These are phyloP conservation scores for Cheilosia variabilis DNA, from an alignment of 2,888 invertebrate genomes.

Conservation along the genomic window DNA sequence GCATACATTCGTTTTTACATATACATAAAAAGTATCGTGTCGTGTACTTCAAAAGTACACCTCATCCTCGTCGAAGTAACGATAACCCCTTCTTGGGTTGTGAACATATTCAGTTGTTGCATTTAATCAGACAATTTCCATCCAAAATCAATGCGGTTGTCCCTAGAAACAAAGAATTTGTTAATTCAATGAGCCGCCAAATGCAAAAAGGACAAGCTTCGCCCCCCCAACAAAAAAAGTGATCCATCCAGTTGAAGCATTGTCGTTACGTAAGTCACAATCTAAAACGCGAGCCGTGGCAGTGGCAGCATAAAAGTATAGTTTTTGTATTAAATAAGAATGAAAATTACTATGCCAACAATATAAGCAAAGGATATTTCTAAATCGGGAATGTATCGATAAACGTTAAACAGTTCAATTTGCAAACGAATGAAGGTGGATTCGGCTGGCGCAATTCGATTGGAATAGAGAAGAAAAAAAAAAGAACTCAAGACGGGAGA, in stretches of 20 bases:
- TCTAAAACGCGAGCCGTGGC: conserved; percentile 26
- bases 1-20: conserved; percentile 41
- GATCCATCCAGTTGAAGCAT: conserved; percentile 21
- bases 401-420: conserved; percentile 19
- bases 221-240: conserved; percentile 46
- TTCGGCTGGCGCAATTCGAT: conserved; percentile 20
- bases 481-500: conserved; percentile 4
- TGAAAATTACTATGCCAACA: conserved; percentile 73
- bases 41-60: conserved; percentile 52
- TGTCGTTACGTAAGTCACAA: conserved; percentile 59
- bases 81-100: conserved; percentile 29
- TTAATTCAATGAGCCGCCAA: conserved; percentile 82
- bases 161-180: conserved; percentile 82
- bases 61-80: conserved; percentile 24
- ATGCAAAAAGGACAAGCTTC: conserved; percentile 18
- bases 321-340: conserved; percentile 46
- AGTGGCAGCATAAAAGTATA: conserved; percentile 9
- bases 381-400: conserved; percentile 68
- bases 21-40: conserved; percentile 42
- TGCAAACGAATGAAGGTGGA: conserved; percentile 21
- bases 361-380: conserved; percentile 37
- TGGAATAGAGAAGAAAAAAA: neutral
- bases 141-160: conserved; percentile 81
- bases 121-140: conserved; percentile 57
- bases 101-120: conserved; percentile 62